phyloP scores from a whole-genome alignment of 2,888 invertebrate genomes.

The Leistus spinibarbis region DNA sequence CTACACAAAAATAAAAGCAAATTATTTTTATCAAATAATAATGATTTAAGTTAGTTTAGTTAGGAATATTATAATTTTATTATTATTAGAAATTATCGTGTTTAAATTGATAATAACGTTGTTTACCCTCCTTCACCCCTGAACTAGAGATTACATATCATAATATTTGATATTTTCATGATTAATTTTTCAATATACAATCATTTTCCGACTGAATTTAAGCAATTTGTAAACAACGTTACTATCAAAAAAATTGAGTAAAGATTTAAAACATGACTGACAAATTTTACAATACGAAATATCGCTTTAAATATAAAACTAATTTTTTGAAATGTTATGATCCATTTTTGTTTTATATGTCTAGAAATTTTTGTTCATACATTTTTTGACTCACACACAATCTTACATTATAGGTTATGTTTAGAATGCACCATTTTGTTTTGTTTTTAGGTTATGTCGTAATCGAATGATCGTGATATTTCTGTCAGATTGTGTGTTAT shows the following conservation, averaged over 20 bases:
- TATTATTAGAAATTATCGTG: conserved; percentile 13
- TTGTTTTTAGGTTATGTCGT: neutral
- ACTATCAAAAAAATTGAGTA: neutral
- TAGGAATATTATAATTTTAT: conserved; percentile 43
- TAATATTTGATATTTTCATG: neutral
- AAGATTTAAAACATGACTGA: conserved; percentile 33
- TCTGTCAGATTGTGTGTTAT: conserved; percentile 20
- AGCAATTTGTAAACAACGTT: conserved; percentile 4
- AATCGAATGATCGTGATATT: neutral
- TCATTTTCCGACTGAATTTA: conserved; percentile 2
- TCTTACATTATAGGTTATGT: conserved; percentile 12
- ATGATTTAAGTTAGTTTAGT: conserved; percentile 45
- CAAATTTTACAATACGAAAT: conserved; percentile 37
- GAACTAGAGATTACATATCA: conserved; percentile 23
- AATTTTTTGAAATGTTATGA: conserved; percentile 38
- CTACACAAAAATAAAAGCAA: conserved; percentile 41
- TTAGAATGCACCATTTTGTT: neutral
- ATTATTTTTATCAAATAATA: too few species aligned
- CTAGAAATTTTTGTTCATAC: neutral
- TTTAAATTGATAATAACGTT: conserved; percentile 7
- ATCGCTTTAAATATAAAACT: conserved; percentile 21
- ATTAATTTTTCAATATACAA: neutral
- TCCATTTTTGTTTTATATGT: conserved; percentile 14
- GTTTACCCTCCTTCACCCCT: neutral
- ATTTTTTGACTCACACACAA: conserved; percentile 16